A percentile compares a stretch with the other conserved stretches of the same genome.
phyloP scores from a whole-genome alignment of 1,140 invertebrate species.

The Bombus polaris region DNA sequence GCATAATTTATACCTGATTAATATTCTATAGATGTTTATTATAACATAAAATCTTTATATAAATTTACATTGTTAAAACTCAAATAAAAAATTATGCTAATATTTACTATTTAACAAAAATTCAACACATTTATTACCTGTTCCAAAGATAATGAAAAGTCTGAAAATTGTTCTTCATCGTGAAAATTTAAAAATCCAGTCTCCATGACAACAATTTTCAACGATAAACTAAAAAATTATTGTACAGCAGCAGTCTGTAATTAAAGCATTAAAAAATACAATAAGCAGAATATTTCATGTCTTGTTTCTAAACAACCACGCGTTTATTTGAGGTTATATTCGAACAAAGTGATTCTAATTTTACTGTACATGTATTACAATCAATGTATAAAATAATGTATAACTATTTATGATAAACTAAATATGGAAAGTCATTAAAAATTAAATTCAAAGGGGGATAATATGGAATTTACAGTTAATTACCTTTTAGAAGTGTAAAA shows the following conservation, averaged over 20 bases:
- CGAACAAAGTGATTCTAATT: neutral
- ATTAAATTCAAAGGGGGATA: neutral
- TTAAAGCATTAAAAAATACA: conserved; percentile 2
- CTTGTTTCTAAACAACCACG: conserved; percentile 26
- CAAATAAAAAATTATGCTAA: neutral
- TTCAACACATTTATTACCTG: conserved; percentile 65
- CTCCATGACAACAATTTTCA: conserved; percentile 72
- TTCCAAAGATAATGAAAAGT: conserved; percentile 72
- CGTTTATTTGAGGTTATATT: conserved; percentile 61
- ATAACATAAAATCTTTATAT: too few relatives aligned
- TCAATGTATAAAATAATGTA: neutral
- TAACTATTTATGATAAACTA: neutral
- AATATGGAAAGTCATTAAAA: too few relatives aligned
- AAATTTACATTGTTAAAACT: neutral
- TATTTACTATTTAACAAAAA: neutral
- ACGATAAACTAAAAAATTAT: neutral
- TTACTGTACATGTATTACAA: conserved; percentile 8
- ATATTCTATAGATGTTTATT: neutral
- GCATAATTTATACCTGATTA: neutral
- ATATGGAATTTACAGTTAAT: neutral
- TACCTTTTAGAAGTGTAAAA: conserved; percentile 10
- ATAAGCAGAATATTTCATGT: conserved; percentile 1
- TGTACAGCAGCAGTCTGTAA: conserved; percentile 18
- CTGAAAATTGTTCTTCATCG: conserved; percentile 77
- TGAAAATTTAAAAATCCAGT: conserved; percentile 76